Conservation (phyloP, 2,797 vertebrate genomes). For the Gymnocypris eckloni region DNA sequence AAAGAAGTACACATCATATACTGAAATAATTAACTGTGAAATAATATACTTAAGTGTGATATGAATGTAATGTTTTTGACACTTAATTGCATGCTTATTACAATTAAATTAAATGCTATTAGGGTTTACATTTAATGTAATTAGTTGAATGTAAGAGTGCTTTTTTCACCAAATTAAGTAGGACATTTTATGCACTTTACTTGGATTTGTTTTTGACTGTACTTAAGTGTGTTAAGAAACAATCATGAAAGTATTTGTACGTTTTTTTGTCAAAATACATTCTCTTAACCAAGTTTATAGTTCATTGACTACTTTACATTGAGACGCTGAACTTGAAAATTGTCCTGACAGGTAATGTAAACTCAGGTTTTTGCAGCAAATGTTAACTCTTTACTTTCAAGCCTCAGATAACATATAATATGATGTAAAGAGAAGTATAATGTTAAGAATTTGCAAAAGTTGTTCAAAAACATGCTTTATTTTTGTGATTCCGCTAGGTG, state of each 20-base stretch:
- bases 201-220: background rate
- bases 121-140: background rate
- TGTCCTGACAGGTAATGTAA: background rate
- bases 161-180: background rate
- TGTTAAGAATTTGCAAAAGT: background rate
- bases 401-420: background rate
- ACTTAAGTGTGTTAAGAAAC: background rate
- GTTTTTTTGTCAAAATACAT: background rate
- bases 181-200: background rate
- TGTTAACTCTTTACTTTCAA: background rate
- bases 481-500: no score
- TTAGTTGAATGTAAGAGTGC: background rate
- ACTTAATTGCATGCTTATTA: background rate
- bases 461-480: no score
- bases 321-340: background rate
- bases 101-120: background rate
- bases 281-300: background rate
- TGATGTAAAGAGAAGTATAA: background rate
- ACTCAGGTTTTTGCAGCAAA: no score
- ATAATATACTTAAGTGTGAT: background rate
- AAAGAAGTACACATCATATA: no score
- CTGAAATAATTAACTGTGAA: background rate
- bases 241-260: background rate
- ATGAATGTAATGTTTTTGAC: background rate
- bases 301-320: background rate